These are phyloP conservation scores for Serinus canaria DNA, from an alignment of 2,113 vertebrate species.

Conservation along the genomic window DNA sequence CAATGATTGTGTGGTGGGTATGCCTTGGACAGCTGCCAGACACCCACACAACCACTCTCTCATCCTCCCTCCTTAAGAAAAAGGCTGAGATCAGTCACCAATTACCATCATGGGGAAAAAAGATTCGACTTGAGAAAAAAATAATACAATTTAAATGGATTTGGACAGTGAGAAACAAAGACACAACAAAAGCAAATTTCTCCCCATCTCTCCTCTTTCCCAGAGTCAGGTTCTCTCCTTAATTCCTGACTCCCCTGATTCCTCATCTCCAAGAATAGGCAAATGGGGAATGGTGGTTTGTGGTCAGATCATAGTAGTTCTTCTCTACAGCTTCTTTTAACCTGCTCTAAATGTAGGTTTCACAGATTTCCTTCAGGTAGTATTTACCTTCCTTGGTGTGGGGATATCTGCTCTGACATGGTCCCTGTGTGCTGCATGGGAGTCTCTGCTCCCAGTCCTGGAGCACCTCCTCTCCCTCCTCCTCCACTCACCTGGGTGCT, in stretches of 20 bases:
- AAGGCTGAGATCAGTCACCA: neutral
- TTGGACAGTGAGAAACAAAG: neutral
- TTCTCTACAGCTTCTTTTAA: neutral
- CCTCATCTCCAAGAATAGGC: accelerated
- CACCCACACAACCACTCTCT: neutral
- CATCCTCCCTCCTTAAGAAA: neutral
- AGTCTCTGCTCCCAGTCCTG: neutral
- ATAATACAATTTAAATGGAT: neutral
- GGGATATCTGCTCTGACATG: neutral
- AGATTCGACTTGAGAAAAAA: neutral
- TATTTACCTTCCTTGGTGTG: neutral
- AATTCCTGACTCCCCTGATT: neutral
- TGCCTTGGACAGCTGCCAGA: neutral
- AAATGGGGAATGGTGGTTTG: neutral
- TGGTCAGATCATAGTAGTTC: neutral
- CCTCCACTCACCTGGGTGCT: neutral
- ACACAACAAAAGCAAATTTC: neutral
- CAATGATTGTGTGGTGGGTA: neutral
- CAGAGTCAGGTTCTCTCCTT: neutral
- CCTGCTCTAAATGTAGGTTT: neutral
- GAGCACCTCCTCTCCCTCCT: neutral
- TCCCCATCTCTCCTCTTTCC: neutral
- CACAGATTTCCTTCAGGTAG: neutral
- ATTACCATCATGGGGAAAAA: neutral
- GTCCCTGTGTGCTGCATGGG: neutral